Conservation (phyloP, 2,113 vertebrate genomes). For the Terrapene triunguis region DNA sequence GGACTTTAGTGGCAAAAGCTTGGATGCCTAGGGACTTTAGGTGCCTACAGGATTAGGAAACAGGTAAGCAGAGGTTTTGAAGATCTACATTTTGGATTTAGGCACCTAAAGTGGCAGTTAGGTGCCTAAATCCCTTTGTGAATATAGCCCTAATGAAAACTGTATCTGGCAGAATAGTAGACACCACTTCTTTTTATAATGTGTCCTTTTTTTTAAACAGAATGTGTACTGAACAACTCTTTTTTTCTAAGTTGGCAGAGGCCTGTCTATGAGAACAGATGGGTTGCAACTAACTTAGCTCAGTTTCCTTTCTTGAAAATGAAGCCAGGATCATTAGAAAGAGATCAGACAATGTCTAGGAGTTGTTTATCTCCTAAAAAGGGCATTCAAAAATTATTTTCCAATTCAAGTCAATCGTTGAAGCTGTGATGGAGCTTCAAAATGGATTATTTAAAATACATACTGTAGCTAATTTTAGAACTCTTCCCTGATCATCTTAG, state of each 20-base stretch:
- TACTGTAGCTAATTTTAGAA: conserved; percentile 53
- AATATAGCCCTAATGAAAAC: neutral
- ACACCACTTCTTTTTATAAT: neutral
- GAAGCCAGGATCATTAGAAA: neutral
- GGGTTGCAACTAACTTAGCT: neutral
- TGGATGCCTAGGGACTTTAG: neutral
- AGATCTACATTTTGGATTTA: neutral
- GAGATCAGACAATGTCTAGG: neutral
- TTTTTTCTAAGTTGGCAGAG: neutral
- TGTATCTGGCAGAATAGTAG: neutral
- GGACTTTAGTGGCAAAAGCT: neutral
- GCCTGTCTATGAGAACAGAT: neutral
- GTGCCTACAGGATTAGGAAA: neutral
- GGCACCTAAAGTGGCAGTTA: neutral
- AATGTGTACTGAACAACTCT: neutral
- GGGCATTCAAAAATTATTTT: neutral
- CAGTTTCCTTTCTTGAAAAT: neutral
- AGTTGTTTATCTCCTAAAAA: neutral
- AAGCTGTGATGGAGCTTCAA: conserved; percentile 25
- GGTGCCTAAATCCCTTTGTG: neutral
- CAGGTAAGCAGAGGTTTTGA: neutral
- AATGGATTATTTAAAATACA: conserved; percentile 16
- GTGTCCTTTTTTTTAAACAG: neutral
- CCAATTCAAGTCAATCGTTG: neutral
- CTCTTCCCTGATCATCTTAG: conserved; percentile 16